phyloP scores from a whole-genome alignment of 2,888 invertebrate genomes.

The Scaptomyza reducta region DNA sequence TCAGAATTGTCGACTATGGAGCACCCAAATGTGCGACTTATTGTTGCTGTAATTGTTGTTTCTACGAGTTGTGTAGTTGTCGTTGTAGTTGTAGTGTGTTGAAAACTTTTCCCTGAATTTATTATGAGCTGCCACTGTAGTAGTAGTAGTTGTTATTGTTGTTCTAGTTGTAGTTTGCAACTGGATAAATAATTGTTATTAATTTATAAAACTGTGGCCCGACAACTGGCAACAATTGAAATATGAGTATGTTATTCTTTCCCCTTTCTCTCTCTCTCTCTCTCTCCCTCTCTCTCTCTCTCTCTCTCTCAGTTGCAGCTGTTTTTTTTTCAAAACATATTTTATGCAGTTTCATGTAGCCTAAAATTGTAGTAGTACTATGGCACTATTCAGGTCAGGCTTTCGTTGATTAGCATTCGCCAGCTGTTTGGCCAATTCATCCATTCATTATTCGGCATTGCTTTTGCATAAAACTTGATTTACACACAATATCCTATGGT shows the following conservation, averaged over 20 bases:
- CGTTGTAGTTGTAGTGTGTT: slow-evolving; percentile 50
- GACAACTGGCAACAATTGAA: slow-evolving; percentile 43
- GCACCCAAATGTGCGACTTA: slow-evolving; percentile 54
- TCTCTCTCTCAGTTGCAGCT: slow-evolving; percentile 1
- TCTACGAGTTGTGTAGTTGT: slow-evolving; percentile 32
- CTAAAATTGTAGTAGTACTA: not conserved
- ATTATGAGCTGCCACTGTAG: slow-evolving; percentile 53
- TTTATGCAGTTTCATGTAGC: slow-evolving; percentile 25
- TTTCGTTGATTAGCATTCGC: slow-evolving; percentile 42
- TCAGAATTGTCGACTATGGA: slow-evolving; percentile 49
- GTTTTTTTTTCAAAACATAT: not conserved
- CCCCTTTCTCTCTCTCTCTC: not conserved
- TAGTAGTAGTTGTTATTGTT: too few relatives aligned
- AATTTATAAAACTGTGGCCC: slow-evolving; percentile 66
- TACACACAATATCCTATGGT: slow-evolving; percentile 40
- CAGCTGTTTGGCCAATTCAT: slow-evolving; percentile 33
- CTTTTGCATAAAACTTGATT: slow-evolving; percentile 44
- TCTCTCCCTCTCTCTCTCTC: not conserved
- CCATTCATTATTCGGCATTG: slow-evolving; percentile 27
- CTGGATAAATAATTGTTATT: slow-evolving; percentile 76
- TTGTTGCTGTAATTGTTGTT: slow-evolving; percentile 55
- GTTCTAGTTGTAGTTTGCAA: slow-evolving; percentile 44
- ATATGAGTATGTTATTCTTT: slow-evolving; percentile 39
- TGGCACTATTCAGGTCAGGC: slow-evolving; percentile 15
- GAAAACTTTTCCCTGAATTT: slow-evolving; percentile 68